Conservation (phyloP, 2,113 vertebrate genomes). For the Spermophilus dauricus region DNA sequence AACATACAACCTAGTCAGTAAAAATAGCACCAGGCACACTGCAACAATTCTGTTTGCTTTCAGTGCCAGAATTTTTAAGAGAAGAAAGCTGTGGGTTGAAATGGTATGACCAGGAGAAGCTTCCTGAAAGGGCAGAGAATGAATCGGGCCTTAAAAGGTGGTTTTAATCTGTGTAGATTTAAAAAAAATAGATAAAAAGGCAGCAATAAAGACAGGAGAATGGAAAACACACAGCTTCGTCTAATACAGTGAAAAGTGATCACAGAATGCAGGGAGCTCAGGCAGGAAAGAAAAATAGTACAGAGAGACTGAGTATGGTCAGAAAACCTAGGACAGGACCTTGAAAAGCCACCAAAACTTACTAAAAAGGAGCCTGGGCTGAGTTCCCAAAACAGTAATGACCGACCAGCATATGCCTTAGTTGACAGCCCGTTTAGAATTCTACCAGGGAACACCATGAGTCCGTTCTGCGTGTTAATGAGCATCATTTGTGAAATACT, state of each 20-base stretch:
- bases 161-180: neutral
- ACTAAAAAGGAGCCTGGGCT: neutral
- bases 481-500: constrained; percentile 53
- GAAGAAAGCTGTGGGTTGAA: neutral
- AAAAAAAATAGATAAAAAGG: neutral
- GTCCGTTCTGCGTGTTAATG: constrained; percentile 44
- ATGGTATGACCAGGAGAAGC: neutral
- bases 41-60: neutral
- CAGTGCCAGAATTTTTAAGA: neutral
- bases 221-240: neutral
- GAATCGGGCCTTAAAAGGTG: neutral
- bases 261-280: neutral
- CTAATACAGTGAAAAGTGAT: neutral
- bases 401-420: neutral
- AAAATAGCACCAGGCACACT: neutral
- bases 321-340: neutral
- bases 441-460: neutral
- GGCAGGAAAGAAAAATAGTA: neutral
- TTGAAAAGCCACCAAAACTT: neutral
- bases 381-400: neutral
- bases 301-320: neutral
- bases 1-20: neutral
- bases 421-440: constrained; percentile 64
- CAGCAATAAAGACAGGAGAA: neutral
- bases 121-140: neutral